Evolutionary conservation across 2,888 invertebrate species (phyloP), one percentile per base, ranked within the genome.

Genomic region (Cremastobaeus sp.): DNA sequence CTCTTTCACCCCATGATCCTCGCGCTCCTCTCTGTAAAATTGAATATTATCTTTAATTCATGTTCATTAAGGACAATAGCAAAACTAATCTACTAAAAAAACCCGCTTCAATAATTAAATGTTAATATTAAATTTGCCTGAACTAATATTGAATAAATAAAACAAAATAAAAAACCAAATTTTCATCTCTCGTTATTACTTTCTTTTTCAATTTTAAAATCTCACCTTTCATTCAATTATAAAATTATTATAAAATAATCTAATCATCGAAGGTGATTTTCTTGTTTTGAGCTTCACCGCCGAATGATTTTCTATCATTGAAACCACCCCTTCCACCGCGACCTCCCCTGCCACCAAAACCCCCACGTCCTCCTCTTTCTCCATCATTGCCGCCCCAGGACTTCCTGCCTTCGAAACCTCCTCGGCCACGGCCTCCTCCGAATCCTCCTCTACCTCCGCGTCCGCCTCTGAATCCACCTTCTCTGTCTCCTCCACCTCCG

Each of bases 1-100:
- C 99, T 86, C 92, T 93, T 85, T 96, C 96, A 78, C 99, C 99
- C 97, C 98, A 99, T 15, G 96, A 96, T 81, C 98, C 97, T 83
- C 92, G 90, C 76, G 97, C 92, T 86, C 96, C 96, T 89, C 87
- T 92, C 97, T 98, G 89, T 66, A 89, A 88, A 86, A 77, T 37
- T 47, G 45, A 77, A 14, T 14, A 15, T 34, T n/a, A 20, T 43
- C 21, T 30, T 30, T 5, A 8, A 41, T 41, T 20, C 20, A 20
- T 41, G 18, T 12, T 41, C 2, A n/a, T n/a, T n/a, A n/a, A n/a
- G n/a, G n/a, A n/a, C n/a, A n/a, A n/a, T n/a, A n/a, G n/a, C n/a
- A n/a, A n/a, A n/a, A n/a, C n/a, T n/a, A n/a, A n/a, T n/a, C n/a
- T n/a, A n/a, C n/a, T n/a, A n/a, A n/a, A n/a, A n/a, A n/a, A n/a